These are phyloP conservation scores for Dryomyza anilis DNA, from an alignment of 2,888 invertebrate species.

Conservation along the genomic window DNA sequence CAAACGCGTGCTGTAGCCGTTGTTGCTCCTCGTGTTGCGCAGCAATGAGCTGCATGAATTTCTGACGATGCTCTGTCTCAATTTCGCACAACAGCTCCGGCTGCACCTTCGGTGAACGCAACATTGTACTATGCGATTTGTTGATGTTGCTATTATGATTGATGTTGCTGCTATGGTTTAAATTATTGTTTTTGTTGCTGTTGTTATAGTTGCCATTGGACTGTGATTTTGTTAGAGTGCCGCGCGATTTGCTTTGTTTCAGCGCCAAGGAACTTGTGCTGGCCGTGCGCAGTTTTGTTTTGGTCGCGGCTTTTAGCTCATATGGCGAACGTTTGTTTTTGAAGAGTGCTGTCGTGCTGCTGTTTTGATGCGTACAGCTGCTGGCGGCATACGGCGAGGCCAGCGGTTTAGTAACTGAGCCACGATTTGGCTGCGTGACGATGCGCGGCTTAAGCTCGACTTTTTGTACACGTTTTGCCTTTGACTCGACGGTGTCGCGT, in stretches of 20 bases:
- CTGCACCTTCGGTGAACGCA: neutral
- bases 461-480: conserved; percentile 55
- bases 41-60: conserved; percentile 68
- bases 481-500: conserved; percentile 55
- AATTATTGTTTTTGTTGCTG: conserved; percentile 6
- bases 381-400: conserved; percentile 19
- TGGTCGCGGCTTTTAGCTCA: conserved; percentile 31
- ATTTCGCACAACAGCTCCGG: conserved; percentile 49
- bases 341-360: conserved; percentile 8
- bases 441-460: conserved; percentile 40
- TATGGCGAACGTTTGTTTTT: conserved; percentile 37
- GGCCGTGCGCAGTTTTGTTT: conserved; percentile 27
- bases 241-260: conserved; percentile 23
- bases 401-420: conserved; percentile 17
- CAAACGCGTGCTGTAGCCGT: conserved; percentile 69
- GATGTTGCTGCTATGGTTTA: conserved; percentile 12
- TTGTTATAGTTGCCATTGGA: neutral
- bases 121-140: neutral
- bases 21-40: conserved; percentile 71
- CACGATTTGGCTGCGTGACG: conserved; percentile 32
- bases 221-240: conserved; percentile 19
- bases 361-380: neutral
- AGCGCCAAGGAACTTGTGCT: conserved; percentile 21
- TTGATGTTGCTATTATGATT: conserved; percentile 27
- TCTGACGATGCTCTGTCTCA: conserved; percentile 69